Evolutionary conservation across 2,888 invertebrate genomes (phyloP).

Genomic region (Cryptocephalus primarius): DNA sequence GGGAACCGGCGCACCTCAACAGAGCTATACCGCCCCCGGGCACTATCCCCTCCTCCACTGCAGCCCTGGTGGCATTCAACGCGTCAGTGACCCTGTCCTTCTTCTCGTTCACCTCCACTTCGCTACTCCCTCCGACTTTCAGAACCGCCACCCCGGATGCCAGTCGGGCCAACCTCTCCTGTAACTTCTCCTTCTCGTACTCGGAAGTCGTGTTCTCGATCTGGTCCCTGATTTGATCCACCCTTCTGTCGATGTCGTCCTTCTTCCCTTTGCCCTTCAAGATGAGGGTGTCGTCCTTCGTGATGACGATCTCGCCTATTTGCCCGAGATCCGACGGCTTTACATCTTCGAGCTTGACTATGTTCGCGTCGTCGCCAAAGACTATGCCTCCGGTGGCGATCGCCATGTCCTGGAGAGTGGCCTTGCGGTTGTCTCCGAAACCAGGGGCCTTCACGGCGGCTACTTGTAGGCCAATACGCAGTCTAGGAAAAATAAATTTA

Average conservation of each 20-base stretch:
- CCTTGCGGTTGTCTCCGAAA: constrained; percentile 41
- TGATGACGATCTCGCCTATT: constrained; percentile 38
- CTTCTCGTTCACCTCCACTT: constrained; percentile 42
- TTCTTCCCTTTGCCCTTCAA: constrained; percentile 36
- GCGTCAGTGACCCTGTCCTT: constrained; percentile 42
- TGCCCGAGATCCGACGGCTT: constrained; percentile 36
- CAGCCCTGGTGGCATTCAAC: constrained; percentile 40
- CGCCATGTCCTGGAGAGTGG: constrained; percentile 39
- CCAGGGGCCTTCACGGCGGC: constrained; percentile 43
- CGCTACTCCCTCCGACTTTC: constrained; percentile 40
- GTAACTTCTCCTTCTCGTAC: constrained; percentile 41
- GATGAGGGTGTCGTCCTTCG: constrained; percentile 41
- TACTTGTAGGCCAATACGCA: constrained; percentile 40
- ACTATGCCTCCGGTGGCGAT: constrained; percentile 38
- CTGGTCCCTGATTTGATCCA: constrained; percentile 36
- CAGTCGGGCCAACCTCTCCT: constrained; percentile 40
- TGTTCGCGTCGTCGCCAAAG: constrained; percentile 38
- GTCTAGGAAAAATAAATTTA: constrained; percentile 15
- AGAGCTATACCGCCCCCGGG: constrained; percentile 41
- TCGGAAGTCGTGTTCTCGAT: constrained; percentile 38
- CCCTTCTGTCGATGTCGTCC: constrained; percentile 35
- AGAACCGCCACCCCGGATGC: constrained; percentile 41
- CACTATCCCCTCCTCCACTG: constrained; percentile 42
- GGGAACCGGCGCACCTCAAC: constrained; percentile 32
- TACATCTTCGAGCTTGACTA: constrained; percentile 38